These are phyloP conservation scores for Rhincodon typus DNA, from an alignment of 2,797 vertebrate species.

Conservation along the genomic window DNA sequence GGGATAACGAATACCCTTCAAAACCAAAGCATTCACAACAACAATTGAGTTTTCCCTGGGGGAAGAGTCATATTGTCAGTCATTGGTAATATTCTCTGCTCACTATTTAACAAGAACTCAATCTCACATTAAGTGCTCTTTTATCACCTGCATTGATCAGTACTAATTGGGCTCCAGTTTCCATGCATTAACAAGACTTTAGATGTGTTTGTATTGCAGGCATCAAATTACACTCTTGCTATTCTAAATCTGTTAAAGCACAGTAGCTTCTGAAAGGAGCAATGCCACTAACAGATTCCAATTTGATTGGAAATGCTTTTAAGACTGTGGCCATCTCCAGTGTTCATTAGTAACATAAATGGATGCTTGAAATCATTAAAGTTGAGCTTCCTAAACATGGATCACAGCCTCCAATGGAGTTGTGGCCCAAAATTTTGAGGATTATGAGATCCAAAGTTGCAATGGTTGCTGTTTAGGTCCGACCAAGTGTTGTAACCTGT, in stretches of 20 bases:
- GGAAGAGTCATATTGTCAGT: not conserved
- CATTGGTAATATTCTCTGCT: not conserved
- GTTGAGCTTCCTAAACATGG: too few species aligned
- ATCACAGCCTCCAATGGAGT: too few species aligned
- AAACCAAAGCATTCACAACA: not conserved
- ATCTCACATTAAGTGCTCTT: not conserved
- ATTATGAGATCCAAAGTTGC: too few species aligned
- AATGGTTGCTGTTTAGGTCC: too few species aligned
- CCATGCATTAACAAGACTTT: not conserved
- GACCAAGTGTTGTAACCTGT: too few species aligned
- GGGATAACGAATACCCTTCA: not conserved
- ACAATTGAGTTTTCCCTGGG: not conserved
- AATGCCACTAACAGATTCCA: not conserved
- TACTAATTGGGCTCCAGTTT: not conserved
- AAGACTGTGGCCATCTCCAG: not conserved
- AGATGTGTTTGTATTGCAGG: not conserved
- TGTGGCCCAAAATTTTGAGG: too few species aligned
- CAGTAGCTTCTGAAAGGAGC: not conserved
- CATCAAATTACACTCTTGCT: not conserved
- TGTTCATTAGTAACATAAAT: not conserved
- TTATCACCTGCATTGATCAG: not conserved
- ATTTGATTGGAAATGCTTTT: not conserved
- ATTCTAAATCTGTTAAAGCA: not conserved
- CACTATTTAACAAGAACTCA: not conserved
- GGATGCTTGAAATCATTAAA: not conserved